Percentiles rank a stretch among this genome's conserved stretches.
Evolutionary conservation across 53 echinoderm and acorn worm genomes (phyloP).

Genomic region (Holothuria leucospilota): DNA sequence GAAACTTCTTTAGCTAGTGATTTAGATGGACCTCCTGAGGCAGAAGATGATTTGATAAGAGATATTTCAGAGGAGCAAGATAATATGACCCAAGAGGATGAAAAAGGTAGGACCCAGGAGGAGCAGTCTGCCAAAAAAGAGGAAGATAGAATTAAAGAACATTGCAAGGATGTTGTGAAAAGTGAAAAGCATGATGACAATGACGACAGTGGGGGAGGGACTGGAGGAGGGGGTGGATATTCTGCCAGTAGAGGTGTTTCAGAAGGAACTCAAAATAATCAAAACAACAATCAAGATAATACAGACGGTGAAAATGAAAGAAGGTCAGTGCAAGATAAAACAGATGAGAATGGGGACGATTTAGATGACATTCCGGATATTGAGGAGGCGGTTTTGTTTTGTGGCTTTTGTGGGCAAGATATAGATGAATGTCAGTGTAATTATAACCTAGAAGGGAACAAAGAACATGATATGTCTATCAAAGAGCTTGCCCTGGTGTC

Average conservation of each 20-base stretch:
- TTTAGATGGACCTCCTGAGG: no score
- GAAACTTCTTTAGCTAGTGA: no score
- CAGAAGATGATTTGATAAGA: neutral
- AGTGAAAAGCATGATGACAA: constrained; percentile 23
- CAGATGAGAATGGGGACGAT: constrained; percentile 7
- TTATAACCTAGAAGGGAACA: constrained; percentile 8
- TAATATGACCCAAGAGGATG: neutral
- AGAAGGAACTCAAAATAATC: constrained; percentile 33
- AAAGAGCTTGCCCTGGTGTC: constrained; percentile 30
- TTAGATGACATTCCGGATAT: constrained; percentile 85
- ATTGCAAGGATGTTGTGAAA: constrained; percentile 11
- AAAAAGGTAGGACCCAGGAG: no score
- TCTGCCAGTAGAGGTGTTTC: constrained; percentile 48
- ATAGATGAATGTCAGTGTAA: constrained; percentile 87
- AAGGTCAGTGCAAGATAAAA: neutral
- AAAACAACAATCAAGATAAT: constrained; percentile 38
- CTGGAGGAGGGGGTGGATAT: constrained; percentile 32
- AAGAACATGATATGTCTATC: constrained; percentile 15
- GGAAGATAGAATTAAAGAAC: neutral
- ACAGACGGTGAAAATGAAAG: constrained; percentile 7
- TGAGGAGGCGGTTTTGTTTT: constrained; percentile 81
- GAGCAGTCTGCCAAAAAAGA: neutral
- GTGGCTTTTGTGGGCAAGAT: constrained; percentile 90
- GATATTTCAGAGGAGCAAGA: neutral
- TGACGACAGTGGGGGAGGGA: constrained; percentile 30